Evolutionary conservation across 2,113 vertebrate genomes (phyloP), one percentile per base, ranked within the genome.

Genomic region (Sarotherodon lohbergeri): DNA sequence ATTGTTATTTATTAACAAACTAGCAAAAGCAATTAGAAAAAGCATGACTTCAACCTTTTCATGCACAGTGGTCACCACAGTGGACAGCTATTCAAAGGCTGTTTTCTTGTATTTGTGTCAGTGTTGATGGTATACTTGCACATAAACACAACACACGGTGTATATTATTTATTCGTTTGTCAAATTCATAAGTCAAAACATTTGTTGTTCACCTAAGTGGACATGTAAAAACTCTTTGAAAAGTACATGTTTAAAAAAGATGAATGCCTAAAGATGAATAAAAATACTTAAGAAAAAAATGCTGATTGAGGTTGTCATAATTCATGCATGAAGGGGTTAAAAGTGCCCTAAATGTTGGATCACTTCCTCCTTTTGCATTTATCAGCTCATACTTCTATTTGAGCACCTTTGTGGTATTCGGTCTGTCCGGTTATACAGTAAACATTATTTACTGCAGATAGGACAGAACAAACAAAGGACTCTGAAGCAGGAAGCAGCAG

Each of bases 271-370:
- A 29, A 59, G 13, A 29, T 59, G 24, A 59, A 59, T 59, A 59
- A 59, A 16, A 39, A 39, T 39, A 39, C 39, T 10, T 39, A 39
- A 39, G 36, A 39, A 39, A 39, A 39, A 39, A 59, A 59, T 9
- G 1, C 0, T 59, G 56, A 59, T 29, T 29, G 0, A 57, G 7
- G 56, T 29, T 59, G 56, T 59, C 27, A 59, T 29, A 59, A 59
- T 59, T 59, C 3, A 29, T 16, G 7, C 56, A 1, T 59, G 24
- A 16, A 57, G 27, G 55, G 24, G 24, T 57, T 57, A 0, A 11
- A 66, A 66, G 7, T 2, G 1, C 7, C n/a, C 11, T 68, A 41
- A 41, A 68, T n/a, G 6, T 66, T 0, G 1, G 4, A 66, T 12
- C 5, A 63, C 59, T 11, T 19, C 29, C 59, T 63, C 9, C 1